Conservation (phyloP, 2,113 vertebrate genomes). For the Pardalotus punctatus region DNA sequence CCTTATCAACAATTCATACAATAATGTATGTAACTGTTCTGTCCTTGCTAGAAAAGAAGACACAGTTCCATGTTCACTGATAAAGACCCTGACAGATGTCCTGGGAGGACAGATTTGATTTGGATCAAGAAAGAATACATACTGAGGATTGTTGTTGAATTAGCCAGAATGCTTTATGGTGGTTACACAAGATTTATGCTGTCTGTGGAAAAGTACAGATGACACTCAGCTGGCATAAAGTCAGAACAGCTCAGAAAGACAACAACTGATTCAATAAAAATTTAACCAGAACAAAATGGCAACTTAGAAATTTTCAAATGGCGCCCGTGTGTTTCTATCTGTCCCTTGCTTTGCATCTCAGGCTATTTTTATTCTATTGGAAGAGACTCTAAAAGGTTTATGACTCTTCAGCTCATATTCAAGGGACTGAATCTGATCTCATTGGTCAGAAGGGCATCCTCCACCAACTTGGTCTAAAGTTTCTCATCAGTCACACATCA, state of each 20-base stretch:
- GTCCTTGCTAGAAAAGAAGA: neutral
- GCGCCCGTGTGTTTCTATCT: neutral
- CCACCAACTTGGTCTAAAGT: neutral
- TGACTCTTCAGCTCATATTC: neutral
- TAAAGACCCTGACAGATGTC: neutral
- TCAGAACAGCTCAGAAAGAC: neutral
- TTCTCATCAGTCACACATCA: neutral
- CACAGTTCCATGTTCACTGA: neutral
- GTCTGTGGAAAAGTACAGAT: neutral
- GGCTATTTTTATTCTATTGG: neutral
- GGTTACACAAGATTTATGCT: constrained; percentile 6
- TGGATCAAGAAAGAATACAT: neutral
- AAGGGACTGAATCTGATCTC: neutral
- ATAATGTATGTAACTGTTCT: neutral
- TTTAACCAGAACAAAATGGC: neutral
- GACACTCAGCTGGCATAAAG: constrained; percentile 7
- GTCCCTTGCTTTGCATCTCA: neutral
- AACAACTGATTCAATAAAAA: constrained; percentile 27
- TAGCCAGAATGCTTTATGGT: neutral
- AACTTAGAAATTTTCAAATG: neutral
- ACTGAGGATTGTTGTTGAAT: neutral
- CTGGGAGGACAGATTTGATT: neutral
- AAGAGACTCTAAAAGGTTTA: neutral
- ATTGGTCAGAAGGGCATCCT: neutral
- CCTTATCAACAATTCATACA: neutral